phyloP scores from a whole-genome alignment of 1,140 invertebrate species.

The Papilio aristodemus region DNA sequence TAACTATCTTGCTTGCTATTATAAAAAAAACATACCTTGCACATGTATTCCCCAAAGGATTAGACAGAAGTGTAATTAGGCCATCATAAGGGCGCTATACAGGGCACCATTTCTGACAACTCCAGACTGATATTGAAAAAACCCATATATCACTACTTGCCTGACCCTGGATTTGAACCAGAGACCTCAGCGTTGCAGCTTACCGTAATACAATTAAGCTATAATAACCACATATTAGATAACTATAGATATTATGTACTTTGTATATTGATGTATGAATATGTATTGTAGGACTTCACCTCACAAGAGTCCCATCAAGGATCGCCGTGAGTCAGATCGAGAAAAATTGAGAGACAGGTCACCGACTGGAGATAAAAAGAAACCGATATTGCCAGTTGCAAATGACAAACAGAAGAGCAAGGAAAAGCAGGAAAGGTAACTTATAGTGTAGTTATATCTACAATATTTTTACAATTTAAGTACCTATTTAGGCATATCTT shows the following conservation, averaged over 20 bases:
- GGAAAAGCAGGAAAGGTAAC: slow-evolving; percentile 72
- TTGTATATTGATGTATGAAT: slow-evolving; percentile 11
- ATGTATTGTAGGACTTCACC: slow-evolving; percentile 58
- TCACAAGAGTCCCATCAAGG: slow-evolving; percentile 78
- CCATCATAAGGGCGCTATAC: no score
- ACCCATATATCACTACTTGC: no score
- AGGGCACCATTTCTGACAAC: no score
- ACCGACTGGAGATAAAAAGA: slow-evolving; percentile 74
- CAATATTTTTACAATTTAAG: no score
- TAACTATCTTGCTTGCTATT: slow-evolving; percentile 53
- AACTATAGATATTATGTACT: slow-evolving; percentile 29
- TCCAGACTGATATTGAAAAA: no score
- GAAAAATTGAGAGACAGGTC: slow-evolving; percentile 80
- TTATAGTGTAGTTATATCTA: slow-evolving; percentile 8
- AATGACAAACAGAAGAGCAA: slow-evolving; percentile 82
- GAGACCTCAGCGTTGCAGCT: no score
- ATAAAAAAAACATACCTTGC: no score
- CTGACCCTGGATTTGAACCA: no score
- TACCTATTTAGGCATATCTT: no score
- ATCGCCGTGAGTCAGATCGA: slow-evolving; percentile 76
- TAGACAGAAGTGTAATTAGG: no score
- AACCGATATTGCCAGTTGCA: slow-evolving; percentile 64
- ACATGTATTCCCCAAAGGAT: no score
- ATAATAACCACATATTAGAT: slow-evolving; percentile 35
- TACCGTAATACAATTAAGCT: no score